Evolutionary conservation across 2,888 invertebrate species (phyloP).

Genomic region (Seira sanloemensis): DNA sequence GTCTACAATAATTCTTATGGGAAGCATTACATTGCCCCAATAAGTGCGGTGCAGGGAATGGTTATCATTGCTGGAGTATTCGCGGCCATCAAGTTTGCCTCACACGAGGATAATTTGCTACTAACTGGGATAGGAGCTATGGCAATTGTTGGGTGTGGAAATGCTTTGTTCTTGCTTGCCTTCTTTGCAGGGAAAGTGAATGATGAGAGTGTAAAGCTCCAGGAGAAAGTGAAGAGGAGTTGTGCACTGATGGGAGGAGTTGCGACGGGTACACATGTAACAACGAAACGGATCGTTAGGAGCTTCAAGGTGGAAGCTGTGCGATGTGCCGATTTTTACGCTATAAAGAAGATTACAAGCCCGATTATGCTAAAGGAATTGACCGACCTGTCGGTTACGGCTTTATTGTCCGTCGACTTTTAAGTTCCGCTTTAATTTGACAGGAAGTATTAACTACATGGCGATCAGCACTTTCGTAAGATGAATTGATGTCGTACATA

Average conservation of each 20-base stretch:
- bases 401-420: background rate
- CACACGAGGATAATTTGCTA: background rate
- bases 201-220: background rate
- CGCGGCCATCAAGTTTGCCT: background rate
- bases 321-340: background rate
- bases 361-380: background rate
- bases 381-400: background rate
- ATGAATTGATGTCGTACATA: no score
- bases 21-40: background rate
- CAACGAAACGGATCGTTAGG: background rate
- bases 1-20: slow-evolving; percentile 17
- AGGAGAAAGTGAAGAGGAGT: background rate
- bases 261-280: background rate
- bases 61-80: slow-evolving; percentile 5
- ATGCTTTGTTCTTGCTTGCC: background rate
- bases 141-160: background rate
- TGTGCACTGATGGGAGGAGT: background rate
- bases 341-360: background rate
- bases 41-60: background rate
- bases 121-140: background rate
- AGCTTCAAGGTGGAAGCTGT: slow-evolving; percentile 12
- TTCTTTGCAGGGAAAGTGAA: slow-evolving; percentile 2
- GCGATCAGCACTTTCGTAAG: no score
- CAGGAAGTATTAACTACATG: no score
- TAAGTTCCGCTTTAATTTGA: background rate